Percentiles rank a stretch among this genome's conserved stretches.
These are phyloP conservation scores for Acleris emargana DNA, from an alignment of 2,888 invertebrate species.

Conservation along the genomic window DNA sequence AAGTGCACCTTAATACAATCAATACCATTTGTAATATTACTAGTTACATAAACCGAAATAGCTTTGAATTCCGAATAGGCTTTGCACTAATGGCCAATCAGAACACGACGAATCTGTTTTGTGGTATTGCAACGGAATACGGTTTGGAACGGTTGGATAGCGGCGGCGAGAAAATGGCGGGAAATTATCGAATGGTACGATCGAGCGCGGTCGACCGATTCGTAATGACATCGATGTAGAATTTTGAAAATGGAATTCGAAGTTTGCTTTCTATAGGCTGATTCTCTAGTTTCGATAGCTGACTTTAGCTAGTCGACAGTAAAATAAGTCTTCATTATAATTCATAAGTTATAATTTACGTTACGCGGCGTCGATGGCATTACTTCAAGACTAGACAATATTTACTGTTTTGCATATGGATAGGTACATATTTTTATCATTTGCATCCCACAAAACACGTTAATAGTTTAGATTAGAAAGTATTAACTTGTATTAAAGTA, in stretches of 20 bases:
- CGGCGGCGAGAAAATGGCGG: conserved; percentile 53
- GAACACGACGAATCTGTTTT: conserved; percentile 56
- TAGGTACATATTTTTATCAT: no score
- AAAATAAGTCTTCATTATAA: no score
- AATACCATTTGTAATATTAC: conserved; percentile 5
- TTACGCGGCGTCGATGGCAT: no score
- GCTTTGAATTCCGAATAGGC: conserved; percentile 47
- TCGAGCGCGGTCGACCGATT: conserved; percentile 25
- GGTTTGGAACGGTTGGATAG: conserved; percentile 39
- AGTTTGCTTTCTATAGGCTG: conserved; percentile 5
- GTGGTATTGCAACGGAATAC: conserved; percentile 48
- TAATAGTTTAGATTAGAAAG: no score
- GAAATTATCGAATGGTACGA: conserved; percentile 48
- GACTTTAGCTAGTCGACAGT: neutral
- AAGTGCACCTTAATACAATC: neutral
- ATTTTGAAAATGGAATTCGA: conserved; percentile 22
- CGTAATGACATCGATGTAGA: conserved; percentile 14
- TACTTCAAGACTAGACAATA: no score
- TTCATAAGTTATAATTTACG: no score
- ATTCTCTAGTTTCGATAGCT: neutral
- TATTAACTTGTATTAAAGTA: no score
- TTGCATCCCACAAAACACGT: no score
- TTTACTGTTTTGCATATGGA: no score
- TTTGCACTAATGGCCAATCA: conserved; percentile 45
- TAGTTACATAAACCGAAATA: conserved; percentile 41